These are phyloP conservation scores for Ailurus styani DNA, from an alignment of 2,113 vertebrate genomes.

Conservation along the genomic window DNA sequence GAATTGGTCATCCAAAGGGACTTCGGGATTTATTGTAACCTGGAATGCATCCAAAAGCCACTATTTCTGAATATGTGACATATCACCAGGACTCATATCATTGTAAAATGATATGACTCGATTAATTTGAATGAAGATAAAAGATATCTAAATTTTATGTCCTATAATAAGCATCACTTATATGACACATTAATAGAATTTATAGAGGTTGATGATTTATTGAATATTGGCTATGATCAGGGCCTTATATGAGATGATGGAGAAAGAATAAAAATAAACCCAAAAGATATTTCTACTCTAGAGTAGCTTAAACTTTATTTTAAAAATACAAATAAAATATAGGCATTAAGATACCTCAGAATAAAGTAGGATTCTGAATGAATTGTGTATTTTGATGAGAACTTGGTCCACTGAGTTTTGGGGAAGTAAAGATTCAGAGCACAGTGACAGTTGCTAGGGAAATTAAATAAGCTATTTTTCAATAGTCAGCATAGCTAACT, in stretches of 20 bases:
- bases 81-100: conserved; percentile 59
- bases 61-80: conserved; percentile 69
- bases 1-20: conserved; percentile 51
- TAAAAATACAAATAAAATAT: not conserved
- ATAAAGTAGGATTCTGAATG: not conserved
- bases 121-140: conserved; percentile 75
- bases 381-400: conserved; percentile 7
- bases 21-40: conserved; percentile 48
- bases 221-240: conserved; percentile 24
- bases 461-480: not conserved
- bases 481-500: not conserved
- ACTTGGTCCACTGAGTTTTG: not conserved
- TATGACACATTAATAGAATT: conserved; percentile 69
- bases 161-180: conserved; percentile 69
- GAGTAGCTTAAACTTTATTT: not conserved
- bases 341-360: not conserved
- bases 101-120: conserved; percentile 73
- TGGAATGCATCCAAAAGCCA: conserved; percentile 69
- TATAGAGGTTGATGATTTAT: conserved; percentile 67
- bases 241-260: not conserved
- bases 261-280: conserved; percentile 64
- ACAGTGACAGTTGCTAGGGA: not conserved
- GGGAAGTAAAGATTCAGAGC: not conserved
- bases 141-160: conserved; percentile 73
- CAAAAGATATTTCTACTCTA: not conserved